Base-by-base conservation (phyloP, 2,113 vertebrate genomes). In the Amblyornis subalaris region DNA sequence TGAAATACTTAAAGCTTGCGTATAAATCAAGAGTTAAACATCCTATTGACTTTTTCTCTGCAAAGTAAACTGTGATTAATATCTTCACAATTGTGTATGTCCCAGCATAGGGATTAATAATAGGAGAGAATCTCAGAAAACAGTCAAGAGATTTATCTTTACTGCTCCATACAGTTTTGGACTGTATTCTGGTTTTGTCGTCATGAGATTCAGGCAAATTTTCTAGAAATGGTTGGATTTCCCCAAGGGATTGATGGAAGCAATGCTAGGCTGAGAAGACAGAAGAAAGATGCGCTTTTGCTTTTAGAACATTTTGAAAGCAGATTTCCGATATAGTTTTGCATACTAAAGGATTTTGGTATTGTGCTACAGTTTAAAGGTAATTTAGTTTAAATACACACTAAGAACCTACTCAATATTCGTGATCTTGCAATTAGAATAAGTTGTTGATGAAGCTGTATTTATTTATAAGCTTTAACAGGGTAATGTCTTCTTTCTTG, bases 1-100 rank as follows among this genome's bases (percentile, higher is more conserved):
- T 94, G 82, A 94, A 94, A 85, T 86, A n/a, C 51, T 82, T 67
- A 67, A 55, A 73, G 33, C n/a, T 62, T 77, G 51, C 25, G 3
- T 67, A 77, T 96, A 93, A 92, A 95, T 90, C 86, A 92, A 75
- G 78, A 94, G 47, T 76, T 91, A 94, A 94, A 85, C 11, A 84
- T 76, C 26, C 14, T 92, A 60, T 67, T 93, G 67, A 92, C 38
- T 76, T 83, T 79, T 95, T 73, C 47, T 88, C 24, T 70, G 13
- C 33, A 62, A 54, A 92, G 19, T 78, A 89, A 96, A 76, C 75
- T 77, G 55, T 88, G 88, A 94, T 92, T 93, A 94, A 77, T 95
- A 83, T 44, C 71, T 85, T 91, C 61, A 72, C 55, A 85, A 40
- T 67, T 81, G 38, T 85, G 24, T 42, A 12, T 73, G 45, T 65